Evolutionary conservation across 2,888 invertebrate species (phyloP), one percentile per base, ranked within the genome.

Genomic region (Metellina segmentata): DNA sequence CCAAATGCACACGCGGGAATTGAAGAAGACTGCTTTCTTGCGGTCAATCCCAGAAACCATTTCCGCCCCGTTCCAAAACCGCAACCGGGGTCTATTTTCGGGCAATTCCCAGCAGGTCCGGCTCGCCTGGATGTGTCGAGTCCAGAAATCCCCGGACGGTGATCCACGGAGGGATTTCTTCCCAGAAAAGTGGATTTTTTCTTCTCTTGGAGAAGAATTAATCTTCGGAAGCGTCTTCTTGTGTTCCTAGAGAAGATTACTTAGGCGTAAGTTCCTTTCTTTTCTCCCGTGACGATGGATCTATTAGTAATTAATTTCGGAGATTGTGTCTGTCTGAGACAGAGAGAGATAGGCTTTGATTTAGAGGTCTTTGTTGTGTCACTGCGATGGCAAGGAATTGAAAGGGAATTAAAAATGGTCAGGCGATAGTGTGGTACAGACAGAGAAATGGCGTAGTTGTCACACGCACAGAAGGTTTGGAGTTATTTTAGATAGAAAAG

Each of bases 261-360:
- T 81, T 72, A 72, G 87, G 72, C 20, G 78, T 48, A 87, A 72
- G 61, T 34, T 51, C 51, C 34, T 49, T 9, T 51, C 53, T 87
- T 81, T 72, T 52, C 34, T 81, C 72, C 53, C 53, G 6, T 13
- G 72, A 53, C 87, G 79, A 61, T 71, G 87, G 87, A 87, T 81
- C 87, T 81, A 87, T 87, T 72, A 72, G 87, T 87, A 87, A 87
- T 87, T 87, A 87, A 87, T 87, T 87, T 87, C 87, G n/a, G 20
- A 81, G 81, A 87, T 87, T 87, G 79, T 34, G 72, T 72, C 78
- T 79, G 87, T 87, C 87, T 51, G 78, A n/a, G 13, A n/a, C n/a
- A 19, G 70, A 70, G 70, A 19, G 70, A 70, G 70, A 78, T 52
- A 52, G 71, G 71, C 34, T n/a, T 34, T 78, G 77, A 61, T 61